Conservation (phyloP, 2,797 vertebrate species). For the Rhinella marina region DNA sequence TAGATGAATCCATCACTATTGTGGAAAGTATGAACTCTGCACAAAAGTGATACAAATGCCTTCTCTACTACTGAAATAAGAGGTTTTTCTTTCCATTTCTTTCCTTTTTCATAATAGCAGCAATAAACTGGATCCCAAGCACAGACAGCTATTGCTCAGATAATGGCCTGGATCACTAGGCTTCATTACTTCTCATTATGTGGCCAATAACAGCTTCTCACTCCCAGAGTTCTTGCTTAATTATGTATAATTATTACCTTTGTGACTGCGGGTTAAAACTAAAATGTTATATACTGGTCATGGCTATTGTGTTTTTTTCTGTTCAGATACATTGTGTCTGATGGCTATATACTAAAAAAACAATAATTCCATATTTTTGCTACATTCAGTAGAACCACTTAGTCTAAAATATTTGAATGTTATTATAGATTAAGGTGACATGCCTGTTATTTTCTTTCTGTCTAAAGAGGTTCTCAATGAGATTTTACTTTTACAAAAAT, state of each 20-base stretch:
- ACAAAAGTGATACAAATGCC: constrained; percentile 41
- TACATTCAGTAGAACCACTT: not conserved
- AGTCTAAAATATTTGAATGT: not conserved
- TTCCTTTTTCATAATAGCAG: constrained; percentile 59
- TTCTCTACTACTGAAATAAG: constrained; percentile 40
- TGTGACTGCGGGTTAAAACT: constrained; percentile 55
- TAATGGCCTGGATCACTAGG: constrained; percentile 60
- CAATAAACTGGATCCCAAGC: constrained; percentile 60
- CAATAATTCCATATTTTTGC: not conserved
- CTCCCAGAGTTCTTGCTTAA: constrained; percentile 57
- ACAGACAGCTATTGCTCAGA: constrained; percentile 58
- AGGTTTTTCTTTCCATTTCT: constrained; percentile 51
- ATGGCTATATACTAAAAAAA: not conserved
- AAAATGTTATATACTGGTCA: constrained; percentile 56
- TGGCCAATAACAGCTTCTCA: constrained; percentile 61
- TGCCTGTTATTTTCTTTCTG: not conserved
- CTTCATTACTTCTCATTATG: constrained; percentile 64
- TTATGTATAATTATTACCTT: constrained; percentile 63
- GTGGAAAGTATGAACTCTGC: constrained; percentile 38
- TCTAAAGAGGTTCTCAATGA: no score
- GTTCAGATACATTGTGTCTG: constrained; percentile 5
- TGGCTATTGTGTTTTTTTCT: constrained; percentile 20
- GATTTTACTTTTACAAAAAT: no score
- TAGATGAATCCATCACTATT: constrained; percentile 24
- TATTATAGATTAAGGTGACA: not conserved